Percentiles rank a stretch among this genome's conserved stretches.
Conservation (phyloP, 1,140 invertebrate genomes). For the Lamellibrachia luymesi region DNA sequence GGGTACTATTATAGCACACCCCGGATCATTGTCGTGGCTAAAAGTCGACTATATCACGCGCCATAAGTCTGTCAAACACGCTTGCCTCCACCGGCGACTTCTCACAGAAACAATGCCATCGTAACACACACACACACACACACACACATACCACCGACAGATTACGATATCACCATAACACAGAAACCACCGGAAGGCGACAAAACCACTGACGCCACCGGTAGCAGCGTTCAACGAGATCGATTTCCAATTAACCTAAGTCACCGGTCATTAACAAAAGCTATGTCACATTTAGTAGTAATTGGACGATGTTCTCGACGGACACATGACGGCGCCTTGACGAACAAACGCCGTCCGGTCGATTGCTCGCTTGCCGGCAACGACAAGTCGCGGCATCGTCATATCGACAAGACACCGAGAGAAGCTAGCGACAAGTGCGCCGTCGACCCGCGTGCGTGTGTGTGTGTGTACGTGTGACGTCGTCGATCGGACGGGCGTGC, state of each 20-base stretch:
- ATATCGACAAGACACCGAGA: not conserved
- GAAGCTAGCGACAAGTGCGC: not conserved
- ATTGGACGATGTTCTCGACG: not conserved
- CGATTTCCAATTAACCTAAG: constrained; percentile 1
- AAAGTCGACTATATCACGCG: not conserved
- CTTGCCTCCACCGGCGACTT: not conserved
- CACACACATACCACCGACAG: not conserved
- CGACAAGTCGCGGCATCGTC: not conserved
- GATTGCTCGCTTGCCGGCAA: too few species aligned
- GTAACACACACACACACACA: not conserved
- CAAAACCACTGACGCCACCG: not conserved
- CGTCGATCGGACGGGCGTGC: not conserved
- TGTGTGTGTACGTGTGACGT: not conserved
- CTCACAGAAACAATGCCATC: not conserved
- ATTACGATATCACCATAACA: not conserved
- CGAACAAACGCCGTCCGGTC: not conserved
- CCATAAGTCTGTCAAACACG: not conserved
- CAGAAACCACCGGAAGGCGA: not conserved
- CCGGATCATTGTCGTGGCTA: not conserved
- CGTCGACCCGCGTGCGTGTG: not conserved
- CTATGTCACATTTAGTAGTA: constrained; percentile 5
- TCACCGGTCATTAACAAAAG: not conserved
- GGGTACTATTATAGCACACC: not conserved
- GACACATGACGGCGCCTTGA: not conserved
- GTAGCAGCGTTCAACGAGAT: not conserved